phyloP scores from a whole-genome alignment of 2,113 vertebrate species.

The Octodon degus region DNA sequence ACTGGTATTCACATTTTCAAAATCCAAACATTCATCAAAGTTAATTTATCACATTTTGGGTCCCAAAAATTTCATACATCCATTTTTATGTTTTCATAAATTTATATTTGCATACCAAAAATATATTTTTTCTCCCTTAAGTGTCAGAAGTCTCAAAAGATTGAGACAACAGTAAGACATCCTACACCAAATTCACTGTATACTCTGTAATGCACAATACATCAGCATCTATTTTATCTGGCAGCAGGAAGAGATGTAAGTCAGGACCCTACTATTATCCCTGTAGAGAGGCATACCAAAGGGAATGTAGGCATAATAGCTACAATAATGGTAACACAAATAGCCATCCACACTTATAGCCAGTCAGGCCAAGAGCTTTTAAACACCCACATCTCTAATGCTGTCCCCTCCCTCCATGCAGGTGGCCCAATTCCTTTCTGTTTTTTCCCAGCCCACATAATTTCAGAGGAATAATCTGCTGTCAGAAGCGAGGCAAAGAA shows the following conservation, averaged over 20 bases:
- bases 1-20: constrained; percentile 24
- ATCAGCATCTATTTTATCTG: constrained; percentile 68
- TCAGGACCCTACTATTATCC: constrained; percentile 76
- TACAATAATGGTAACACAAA: constrained; percentile 72
- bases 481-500: constrained; percentile 61
- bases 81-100: constrained; percentile 48
- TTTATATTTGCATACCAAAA: background rate
- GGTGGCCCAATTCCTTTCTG: constrained; percentile 72
- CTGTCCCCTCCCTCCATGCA: constrained; percentile 52
- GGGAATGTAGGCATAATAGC: constrained; percentile 62
- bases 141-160: constrained; percentile 22
- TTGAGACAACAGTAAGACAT: background rate
- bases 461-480: constrained; percentile 64
- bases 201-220: constrained; percentile 31
- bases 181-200: constrained; percentile 60
- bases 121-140: background rate
- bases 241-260: constrained; percentile 67
- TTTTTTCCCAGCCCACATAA: constrained; percentile 71
- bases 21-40: constrained; percentile 31
- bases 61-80: constrained; percentile 8
- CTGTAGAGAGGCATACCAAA: constrained; percentile 63
- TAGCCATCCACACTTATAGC: constrained; percentile 54
- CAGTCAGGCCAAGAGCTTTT: constrained; percentile 66
- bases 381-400: constrained; percentile 72
- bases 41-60: constrained; percentile 30